Base-by-base conservation (phyloP, 1,140 invertebrate genomes). In the Ceratina australensis region DNA sequence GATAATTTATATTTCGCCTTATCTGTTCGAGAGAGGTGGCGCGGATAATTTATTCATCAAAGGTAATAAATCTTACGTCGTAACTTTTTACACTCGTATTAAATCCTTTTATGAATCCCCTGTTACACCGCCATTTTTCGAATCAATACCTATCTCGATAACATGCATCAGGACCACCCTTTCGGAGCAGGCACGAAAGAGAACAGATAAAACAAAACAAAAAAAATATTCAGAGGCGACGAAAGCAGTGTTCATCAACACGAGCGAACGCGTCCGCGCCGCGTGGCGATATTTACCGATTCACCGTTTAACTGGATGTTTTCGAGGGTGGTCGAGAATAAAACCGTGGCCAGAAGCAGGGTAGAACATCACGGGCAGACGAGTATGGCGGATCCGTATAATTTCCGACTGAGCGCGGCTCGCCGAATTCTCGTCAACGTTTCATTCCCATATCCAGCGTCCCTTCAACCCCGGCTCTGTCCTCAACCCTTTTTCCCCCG, bases 341-440 rank as follows among this genome's bases (percentile, higher is more conserved):
- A 85, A 85, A 81, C 60, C 52, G 56, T 20, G 49, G 54, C 15
- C 56, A 5, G 47, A 33, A 15, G 63, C 24, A 42, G 33, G 47
- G 78, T 28, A 68, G 68, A 7, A 79, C 68, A 24, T 73, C 65
- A 60, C 63, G 77, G 83, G 73, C 57, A 67, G 79, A 33, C 83
- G 80, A 82, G 85, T 79, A 86, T 78, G 76, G 57, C 72, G 57
- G 56, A 72, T 64, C 69, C 72, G 85, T 86, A 84, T 83, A 86
- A 86, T 86, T 86, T 86, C 85, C 85, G 79, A 80, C 59, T 54
- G 60, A 66, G 71, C 74, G 72, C 67, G 57, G 66, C 78, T 79
- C 81, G 84, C 79, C 75, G 77, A 79, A 85, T 86, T 67, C 85
- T 80, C 77, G 83, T 81, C 82, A 78, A 71, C 82, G 78, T 80